Percentiles rank a stretch among this genome's conserved stretches.
phyloP scores from a whole-genome alignment of 2,888 invertebrate species.

The Mythimna pallens region DNA sequence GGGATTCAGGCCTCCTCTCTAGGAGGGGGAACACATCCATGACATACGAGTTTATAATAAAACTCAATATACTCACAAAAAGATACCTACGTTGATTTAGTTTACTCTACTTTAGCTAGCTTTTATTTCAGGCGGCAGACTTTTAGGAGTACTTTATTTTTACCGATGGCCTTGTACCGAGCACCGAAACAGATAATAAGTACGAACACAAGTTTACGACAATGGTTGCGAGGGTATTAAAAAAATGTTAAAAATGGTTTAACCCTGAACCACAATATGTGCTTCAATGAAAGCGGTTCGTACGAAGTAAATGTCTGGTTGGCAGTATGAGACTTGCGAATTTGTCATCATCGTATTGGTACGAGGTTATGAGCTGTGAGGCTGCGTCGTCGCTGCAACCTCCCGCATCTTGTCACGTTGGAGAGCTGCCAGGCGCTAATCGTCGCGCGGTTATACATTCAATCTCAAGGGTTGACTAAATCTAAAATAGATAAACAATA shows the following conservation, averaged over 20 bases:
- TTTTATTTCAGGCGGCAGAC: conserved; percentile 36
- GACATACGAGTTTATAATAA: background rate
- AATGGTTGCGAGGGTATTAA: conserved; percentile 37
- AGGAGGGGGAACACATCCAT: background rate
- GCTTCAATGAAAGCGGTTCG: conserved; percentile 49
- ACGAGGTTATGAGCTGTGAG: conserved; percentile 64
- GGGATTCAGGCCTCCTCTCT: too few relatives aligned
- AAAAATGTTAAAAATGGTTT: conserved; percentile 35
- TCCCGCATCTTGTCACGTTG: conserved; percentile 70
- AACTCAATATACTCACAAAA: conserved; percentile 23
- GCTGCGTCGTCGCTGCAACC: conserved; percentile 74
- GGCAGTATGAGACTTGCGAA: conserved; percentile 24
- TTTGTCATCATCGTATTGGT: conserved; percentile 48
- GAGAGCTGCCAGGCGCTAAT: conserved; percentile 84
- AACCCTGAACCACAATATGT: conserved; percentile 34
- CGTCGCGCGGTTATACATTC: conserved; percentile 82
- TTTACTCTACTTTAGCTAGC: conserved; percentile 38
- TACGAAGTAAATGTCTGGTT: conserved; percentile 29
- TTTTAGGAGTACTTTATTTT: conserved; percentile 46
- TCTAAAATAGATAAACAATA: conserved; percentile 29
- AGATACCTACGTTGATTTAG: conserved; percentile 18
- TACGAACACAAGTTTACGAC: conserved; percentile 54
- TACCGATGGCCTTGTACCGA: conserved; percentile 45
- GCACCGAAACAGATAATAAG: conserved; percentile 44
- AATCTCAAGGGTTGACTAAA: conserved; percentile 68